A percentile compares a stretch with the other conserved stretches of the same genome.
Conservation (phyloP, 2,888 invertebrate genomes). For the Agelastica alni region DNA sequence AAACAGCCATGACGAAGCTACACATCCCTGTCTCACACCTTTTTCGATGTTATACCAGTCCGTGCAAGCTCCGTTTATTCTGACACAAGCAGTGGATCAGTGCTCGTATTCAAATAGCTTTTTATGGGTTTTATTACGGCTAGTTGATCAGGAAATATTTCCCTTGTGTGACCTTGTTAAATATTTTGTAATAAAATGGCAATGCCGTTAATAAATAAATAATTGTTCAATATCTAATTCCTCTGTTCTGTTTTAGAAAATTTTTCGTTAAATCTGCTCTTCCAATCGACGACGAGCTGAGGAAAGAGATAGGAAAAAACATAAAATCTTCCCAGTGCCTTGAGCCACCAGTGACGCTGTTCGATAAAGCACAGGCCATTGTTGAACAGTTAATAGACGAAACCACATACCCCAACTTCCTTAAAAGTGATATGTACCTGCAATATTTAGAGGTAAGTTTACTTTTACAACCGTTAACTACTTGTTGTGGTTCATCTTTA, state of each 20-base stretch:
- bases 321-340: conserved; percentile 74
- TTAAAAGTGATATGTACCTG: conserved; percentile 91
- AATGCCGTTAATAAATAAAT: conserved; percentile 8
- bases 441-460: conserved; percentile 74
- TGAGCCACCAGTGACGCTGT: conserved; percentile 67
- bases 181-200: too few species aligned
- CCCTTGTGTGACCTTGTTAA: too few species aligned
- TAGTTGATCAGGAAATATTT: too few species aligned
- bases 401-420: conserved; percentile 89
- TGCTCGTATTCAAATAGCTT: too few species aligned
- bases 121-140: too few species aligned
- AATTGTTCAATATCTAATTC: not conserved
- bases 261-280: conserved; percentile 54
- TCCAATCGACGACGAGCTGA: conserved; percentile 81
- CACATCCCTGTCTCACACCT: too few species aligned
- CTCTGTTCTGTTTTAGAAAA: conserved; percentile 39
- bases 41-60: too few species aligned
- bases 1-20: too few species aligned
- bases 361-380: conserved; percentile 70
- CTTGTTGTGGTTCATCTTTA: too few species aligned
- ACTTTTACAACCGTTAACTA: too few species aligned
- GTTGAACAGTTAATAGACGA: conserved; percentile 83
- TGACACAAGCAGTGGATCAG: too few species aligned
- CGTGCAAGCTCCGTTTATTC: too few species aligned
- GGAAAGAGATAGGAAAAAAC: conserved; percentile 74